Percentiles rank a stretch among this genome's conserved stretches.
Conservation (phyloP, 1,140 invertebrate species). For the Ceratosolen solmsi region DNA sequence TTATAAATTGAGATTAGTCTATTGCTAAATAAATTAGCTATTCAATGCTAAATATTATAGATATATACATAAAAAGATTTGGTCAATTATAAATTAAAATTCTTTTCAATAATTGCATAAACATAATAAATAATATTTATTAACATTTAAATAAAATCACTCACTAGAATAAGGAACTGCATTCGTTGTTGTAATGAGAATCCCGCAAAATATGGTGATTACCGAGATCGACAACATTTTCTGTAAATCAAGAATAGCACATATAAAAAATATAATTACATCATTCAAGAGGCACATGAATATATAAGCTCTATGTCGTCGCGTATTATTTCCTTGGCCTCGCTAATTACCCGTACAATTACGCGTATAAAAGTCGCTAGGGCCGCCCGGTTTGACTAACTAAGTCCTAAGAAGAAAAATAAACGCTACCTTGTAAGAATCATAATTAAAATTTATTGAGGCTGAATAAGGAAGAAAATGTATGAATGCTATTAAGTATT, state of each 20-base stretch:
- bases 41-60: too few relatives aligned
- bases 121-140: too few relatives aligned
- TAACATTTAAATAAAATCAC: slow-evolving; percentile 43
- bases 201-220: slow-evolving; percentile 53
- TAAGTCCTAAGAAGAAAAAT: slow-evolving; percentile 14
- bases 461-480: not conserved
- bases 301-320: not conserved
- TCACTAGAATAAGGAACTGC: slow-evolving; percentile 67
- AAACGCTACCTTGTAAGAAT: not conserved
- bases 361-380: slow-evolving; percentile 24
- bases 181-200: slow-evolving; percentile 52
- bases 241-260: slow-evolving; percentile 25
- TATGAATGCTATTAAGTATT: not conserved
- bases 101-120: too few relatives aligned
- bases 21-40: too few relatives aligned
- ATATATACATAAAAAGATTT: too few relatives aligned
- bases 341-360: slow-evolving; percentile 46
- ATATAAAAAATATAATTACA: not conserved
- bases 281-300: not conserved
- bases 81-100: too few relatives aligned
- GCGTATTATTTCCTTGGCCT: slow-evolving; percentile 17
- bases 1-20: too few relatives aligned
- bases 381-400: not conserved
- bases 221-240: slow-evolving; percentile 36
- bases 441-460: not conserved